Evolutionary conservation across 2,888 invertebrate genomes (phyloP).

Genomic region (Volucella inflata): DNA sequence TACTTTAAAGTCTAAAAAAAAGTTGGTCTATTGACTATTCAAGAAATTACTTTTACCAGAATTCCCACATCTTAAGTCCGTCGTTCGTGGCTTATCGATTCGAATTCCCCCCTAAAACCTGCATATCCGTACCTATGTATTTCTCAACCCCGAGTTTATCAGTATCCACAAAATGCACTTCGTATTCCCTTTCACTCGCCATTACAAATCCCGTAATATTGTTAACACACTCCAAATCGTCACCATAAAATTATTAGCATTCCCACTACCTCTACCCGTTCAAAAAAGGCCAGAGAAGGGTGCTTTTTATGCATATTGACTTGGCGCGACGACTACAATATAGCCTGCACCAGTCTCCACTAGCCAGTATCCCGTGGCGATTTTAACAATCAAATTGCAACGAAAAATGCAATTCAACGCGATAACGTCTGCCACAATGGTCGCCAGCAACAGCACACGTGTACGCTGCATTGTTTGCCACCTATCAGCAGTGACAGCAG

Average conservation of each 20-base stretch:
- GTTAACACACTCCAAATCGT: constrained; percentile 70
- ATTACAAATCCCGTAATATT: constrained; percentile 34
- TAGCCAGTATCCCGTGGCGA: constrained; percentile 14
- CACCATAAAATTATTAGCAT: constrained; percentile 75
- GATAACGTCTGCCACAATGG: constrained; percentile 12
- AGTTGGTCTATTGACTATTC: too few species aligned
- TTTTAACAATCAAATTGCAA: constrained; percentile 59
- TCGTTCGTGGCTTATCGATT: too few species aligned
- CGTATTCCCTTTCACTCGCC: constrained; percentile 24
- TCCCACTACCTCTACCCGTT: constrained; percentile 33
- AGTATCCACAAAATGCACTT: constrained; percentile 61
- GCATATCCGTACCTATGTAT: too few species aligned
- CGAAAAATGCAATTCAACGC: constrained; percentile 57
- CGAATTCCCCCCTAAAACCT: too few species aligned
- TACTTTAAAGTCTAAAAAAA: too few species aligned
- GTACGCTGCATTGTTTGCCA: constrained; percentile 65
- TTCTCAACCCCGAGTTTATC: constrained; percentile 1
- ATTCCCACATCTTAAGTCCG: too few species aligned
- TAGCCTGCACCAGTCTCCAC: neutral
- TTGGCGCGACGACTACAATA: constrained; percentile 34
- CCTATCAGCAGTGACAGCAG: constrained; percentile 56
- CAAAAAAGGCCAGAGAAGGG: constrained; percentile 38
- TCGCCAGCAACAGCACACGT: constrained; percentile 41
- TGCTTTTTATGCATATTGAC: constrained; percentile 70
- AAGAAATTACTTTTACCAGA: too few species aligned